A percentile compares a stretch with the other conserved stretches of the same genome.
Evolutionary conservation across 2,888 invertebrate species (phyloP).

Genomic region (Geophilus truncorum): DNA sequence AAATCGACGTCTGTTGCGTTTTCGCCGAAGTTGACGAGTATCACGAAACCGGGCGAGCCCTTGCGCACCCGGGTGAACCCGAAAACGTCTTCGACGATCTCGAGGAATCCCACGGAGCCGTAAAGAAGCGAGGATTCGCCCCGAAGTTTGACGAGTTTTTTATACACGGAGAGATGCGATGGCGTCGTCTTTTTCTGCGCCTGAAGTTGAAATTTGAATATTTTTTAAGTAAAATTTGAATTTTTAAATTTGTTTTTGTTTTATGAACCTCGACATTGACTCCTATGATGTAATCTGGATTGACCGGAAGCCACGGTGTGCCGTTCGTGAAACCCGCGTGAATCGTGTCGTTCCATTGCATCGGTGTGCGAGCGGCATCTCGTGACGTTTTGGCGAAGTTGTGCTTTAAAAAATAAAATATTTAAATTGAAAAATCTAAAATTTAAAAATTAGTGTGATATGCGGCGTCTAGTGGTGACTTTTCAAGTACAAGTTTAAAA

Average conservation of each 20-base stretch:
- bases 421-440: neutral
- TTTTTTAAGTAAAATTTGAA: too few species aligned
- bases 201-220: constrained; percentile 33
- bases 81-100: constrained; percentile 32
- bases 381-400: neutral
- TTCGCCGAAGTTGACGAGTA: constrained; percentile 63
- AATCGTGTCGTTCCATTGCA: constrained; percentile 64
- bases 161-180: constrained; percentile 40
- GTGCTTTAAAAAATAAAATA: neutral
- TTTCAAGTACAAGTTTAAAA: too few species aligned
- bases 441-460: neutral
- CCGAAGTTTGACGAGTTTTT: constrained; percentile 37
- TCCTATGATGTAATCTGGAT: constrained; percentile 55
- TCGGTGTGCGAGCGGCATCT: constrained; percentile 61
- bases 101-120: constrained; percentile 33
- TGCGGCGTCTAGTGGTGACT: too few species aligned
- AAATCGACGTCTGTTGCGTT: constrained; percentile 41
- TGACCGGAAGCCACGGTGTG: constrained; percentile 64
- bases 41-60: constrained; percentile 58
- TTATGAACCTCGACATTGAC: neutral
- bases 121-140: constrained; percentile 38
- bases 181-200: constrained; percentile 32
- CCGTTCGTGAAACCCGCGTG: constrained; percentile 50
- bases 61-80: constrained; percentile 39
- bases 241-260: neutral